phyloP scores from a whole-genome alignment of 2,113 vertebrate genomes.

The Acanthisitta chloris region DNA sequence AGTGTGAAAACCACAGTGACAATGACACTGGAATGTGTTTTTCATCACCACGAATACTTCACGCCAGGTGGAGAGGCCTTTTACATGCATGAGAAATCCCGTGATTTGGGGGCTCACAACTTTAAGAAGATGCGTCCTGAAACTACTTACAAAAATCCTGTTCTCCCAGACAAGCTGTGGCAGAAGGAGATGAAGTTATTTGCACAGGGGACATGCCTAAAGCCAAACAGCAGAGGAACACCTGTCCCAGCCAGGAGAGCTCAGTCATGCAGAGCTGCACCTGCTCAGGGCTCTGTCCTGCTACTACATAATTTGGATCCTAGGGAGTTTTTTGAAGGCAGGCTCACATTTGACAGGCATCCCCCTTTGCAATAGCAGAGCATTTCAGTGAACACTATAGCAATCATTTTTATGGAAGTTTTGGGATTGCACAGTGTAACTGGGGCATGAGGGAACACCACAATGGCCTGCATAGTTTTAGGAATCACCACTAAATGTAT shows the following conservation, averaged over 20 bases:
- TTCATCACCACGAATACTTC: not conserved
- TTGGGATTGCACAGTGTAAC: not conserved
- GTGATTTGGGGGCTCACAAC: not conserved
- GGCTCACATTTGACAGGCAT: not conserved
- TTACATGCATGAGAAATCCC: not conserved
- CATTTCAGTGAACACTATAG: not conserved
- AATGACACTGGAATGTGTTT: not conserved
- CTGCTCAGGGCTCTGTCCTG: not conserved
- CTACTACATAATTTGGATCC: not conserved
- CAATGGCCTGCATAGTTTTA: not conserved
- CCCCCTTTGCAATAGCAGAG: not conserved
- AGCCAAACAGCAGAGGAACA: not conserved
- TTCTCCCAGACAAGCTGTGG: not conserved
- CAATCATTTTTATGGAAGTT: not conserved
- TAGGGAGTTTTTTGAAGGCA: not conserved
- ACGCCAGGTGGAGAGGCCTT: not conserved
- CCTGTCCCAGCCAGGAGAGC: not conserved
- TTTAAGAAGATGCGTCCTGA: not conserved
- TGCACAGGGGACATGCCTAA: not conserved
- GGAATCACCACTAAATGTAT: not conserved
- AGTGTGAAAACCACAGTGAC: not conserved
- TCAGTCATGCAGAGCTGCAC: not conserved
- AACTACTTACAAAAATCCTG: conserved; percentile 16
- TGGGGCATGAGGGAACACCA: not conserved
- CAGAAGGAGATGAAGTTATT: not conserved